Evolutionary conservation across 2,888 invertebrate species (phyloP), one percentile per base, ranked within the genome.

Genomic region (Therioaphis trifolii): DNA sequence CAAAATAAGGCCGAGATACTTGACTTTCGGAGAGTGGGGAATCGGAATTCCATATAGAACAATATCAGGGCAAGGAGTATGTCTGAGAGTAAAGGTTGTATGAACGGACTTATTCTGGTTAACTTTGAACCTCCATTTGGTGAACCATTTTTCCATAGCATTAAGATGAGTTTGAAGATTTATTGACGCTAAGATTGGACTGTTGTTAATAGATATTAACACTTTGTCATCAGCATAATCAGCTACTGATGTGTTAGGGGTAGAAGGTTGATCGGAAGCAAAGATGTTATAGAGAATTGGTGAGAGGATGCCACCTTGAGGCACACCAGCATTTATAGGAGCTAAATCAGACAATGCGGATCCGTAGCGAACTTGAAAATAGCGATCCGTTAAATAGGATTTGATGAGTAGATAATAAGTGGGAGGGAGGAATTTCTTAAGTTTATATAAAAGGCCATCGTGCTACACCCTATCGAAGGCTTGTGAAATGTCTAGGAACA

Each of bases 161-260:
- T 76, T 52, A 29, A 76, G 49, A 14, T 43, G 49, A 35, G 52
- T 35, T 55, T 76, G 76, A n/a, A 76, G 76, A 52, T 58, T 58
- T 15, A n/a, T 58, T 55, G 55, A 29, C 29, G 76, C 76, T 58
- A n/a, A n/a, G 29, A 55, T 18, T 55, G 29, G 27, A 58, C 15
- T 58, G 15, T 43, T 76, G 29, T 29, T 18, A 52, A 52, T 58
- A 9, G 58, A 58, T 58, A 58, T 58, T 58, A 58, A 5, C 9
- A 9, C 24, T 58, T 58, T 58, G 76, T 76, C 76, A 58, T 76
- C 76, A 52, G 76, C 76, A n/a, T 29, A 76, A 29, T 52, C 27
- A 15, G 55, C 52, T 76, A 76, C 29, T 18, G 58, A 35, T 55
- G 76, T 76, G 55, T 58, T 58, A 9, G 52, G 52, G 29, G 52